Base-by-base conservation (phyloP, 2,113 vertebrate species). In the Cyrtonyx montezumae region DNA sequence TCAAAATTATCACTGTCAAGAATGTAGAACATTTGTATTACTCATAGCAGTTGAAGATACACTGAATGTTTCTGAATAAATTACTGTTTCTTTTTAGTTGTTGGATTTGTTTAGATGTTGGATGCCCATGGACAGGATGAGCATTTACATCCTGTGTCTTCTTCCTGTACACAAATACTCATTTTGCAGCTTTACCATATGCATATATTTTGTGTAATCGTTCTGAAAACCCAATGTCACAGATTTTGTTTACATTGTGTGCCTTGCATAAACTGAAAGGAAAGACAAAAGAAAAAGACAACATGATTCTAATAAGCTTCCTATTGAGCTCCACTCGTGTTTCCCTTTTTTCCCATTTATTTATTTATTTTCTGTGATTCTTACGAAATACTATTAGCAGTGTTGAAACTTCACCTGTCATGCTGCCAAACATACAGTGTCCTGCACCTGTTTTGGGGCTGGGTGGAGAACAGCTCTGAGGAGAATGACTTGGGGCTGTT, bases 331-430 rank as follows among this genome's bases (percentile, higher is more conserved):
- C 32, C 14, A 59, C 19, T 12, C 90, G 90, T 83, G 66, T 76
- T 13, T 90, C 46, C 37, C 58, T 90, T 15, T 61, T 18, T 55
- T 16, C 6, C 4, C 12, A 13, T 13, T 21, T 36, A 15, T 26
- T 40, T n/a, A n/a, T 28, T 26, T 16, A 26, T 28, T 36, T 36
- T 37, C 55, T 83, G 20, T 58, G 85, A 40, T 83, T 80, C 8
- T 86, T 92, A 58, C 56, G 61, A 90, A 95, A 78, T 62, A 70
- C 16, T 73, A 90, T 61, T 80, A 86, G 56, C 80, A 74, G 13
- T 42, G 65, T 65, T 75, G 87, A 84, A 90, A 79, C 80, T 68
- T 34, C 12, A 65, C 63, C 53, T 83, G 48, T 70, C 68, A 48
- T 61, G 42, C 69, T 91, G 69, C 16, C 46, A 74, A 37, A 71